Conservation (phyloP, 1,140 invertebrate genomes). For the Vanessa atalanta region DNA sequence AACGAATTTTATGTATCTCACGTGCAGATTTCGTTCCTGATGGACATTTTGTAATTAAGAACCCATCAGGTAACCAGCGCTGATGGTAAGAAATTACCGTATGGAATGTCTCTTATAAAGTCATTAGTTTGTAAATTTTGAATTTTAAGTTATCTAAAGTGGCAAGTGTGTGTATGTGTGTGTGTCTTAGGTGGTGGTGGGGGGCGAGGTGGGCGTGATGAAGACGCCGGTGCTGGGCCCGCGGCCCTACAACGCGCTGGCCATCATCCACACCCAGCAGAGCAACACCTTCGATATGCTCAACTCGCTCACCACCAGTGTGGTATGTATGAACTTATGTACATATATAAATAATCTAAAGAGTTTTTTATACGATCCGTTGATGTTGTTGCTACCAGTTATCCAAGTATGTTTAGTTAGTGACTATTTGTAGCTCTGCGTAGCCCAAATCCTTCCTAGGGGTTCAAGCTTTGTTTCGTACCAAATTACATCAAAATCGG, state of each 20-base stretch:
- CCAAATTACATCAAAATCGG: no score
- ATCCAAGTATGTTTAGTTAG: no score
- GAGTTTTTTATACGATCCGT: no score
- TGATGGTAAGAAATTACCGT: not conserved
- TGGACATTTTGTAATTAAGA: not conserved
- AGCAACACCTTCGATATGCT: slow-evolving; percentile 79
- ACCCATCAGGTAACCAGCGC: not conserved
- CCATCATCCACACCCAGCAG: slow-evolving; percentile 79
- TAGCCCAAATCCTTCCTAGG: no score
- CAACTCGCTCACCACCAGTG: slow-evolving; percentile 77
- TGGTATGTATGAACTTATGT: slow-evolving; percentile 53
- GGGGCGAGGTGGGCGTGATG: slow-evolving; percentile 69
- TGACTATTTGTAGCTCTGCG: no score
- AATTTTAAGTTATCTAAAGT: no score
- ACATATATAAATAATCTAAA: no score
- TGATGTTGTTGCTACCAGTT: no score
- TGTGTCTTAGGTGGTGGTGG: slow-evolving; percentile 67
- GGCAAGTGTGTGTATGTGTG: no score
- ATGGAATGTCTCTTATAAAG: not conserved
- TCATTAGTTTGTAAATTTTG: not conserved
- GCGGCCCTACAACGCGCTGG: slow-evolving; percentile 73
- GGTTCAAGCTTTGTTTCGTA: no score
- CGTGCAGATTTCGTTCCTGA: slow-evolving; percentile 11
- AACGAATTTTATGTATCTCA: slow-evolving; percentile 8
- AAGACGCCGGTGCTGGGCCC: slow-evolving; percentile 66